phyloP scores from a whole-genome alignment of 2,888 invertebrate species.

The Cyaniris semiargus region DNA sequence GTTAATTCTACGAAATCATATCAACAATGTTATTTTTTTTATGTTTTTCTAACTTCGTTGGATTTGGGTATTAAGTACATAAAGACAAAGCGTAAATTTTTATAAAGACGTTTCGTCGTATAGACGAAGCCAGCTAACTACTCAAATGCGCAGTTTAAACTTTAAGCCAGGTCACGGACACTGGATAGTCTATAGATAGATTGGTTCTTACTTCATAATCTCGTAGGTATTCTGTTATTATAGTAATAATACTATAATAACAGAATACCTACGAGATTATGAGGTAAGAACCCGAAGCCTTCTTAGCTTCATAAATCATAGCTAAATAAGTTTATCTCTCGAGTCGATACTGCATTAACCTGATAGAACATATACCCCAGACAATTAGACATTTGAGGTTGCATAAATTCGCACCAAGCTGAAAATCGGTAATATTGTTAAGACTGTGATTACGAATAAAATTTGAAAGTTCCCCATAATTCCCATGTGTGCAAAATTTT shows the following conservation, averaged over 20 bases:
- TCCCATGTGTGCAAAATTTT: too few species aligned
- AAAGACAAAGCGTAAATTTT: background rate
- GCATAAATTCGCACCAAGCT: too few species aligned
- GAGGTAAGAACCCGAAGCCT: background rate
- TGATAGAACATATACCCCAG: too few species aligned
- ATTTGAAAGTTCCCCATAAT: too few species aligned
- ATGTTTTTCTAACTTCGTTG: background rate
- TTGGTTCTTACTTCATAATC: too few species aligned
- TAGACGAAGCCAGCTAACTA: background rate
- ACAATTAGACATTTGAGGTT: too few species aligned
- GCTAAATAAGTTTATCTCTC: background rate
- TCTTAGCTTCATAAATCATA: background rate
- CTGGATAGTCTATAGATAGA: conserved; percentile 12
- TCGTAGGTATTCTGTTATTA: too few species aligned
- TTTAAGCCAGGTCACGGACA: conserved; percentile 28
- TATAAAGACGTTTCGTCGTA: background rate
- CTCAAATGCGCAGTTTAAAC: conserved; percentile 17
- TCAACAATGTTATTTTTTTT: background rate
- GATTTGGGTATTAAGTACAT: background rate
- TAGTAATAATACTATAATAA: background rate
- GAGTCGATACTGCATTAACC: background rate
- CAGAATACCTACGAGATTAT: background rate
- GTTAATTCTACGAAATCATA: background rate
- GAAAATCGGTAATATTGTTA: too few species aligned
- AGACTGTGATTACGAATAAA: too few species aligned